phyloP scores from a whole-genome alignment of 1,140 invertebrate species.

The Danaus melanippus region DNA sequence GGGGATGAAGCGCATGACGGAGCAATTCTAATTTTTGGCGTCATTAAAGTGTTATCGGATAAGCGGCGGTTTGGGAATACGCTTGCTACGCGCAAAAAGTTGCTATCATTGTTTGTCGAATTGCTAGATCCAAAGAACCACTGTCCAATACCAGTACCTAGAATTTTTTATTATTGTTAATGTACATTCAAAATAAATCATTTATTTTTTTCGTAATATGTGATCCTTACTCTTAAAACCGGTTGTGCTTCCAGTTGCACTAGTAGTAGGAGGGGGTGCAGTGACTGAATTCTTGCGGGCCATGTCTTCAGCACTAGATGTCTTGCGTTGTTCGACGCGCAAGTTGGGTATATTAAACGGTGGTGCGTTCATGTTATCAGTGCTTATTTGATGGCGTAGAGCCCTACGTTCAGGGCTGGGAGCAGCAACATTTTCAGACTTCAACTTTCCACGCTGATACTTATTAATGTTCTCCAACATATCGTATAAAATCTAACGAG shows the following conservation, averaged over 20 bases:
- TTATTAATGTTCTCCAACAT: conserved; percentile 94
- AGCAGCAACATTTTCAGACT: conserved; percentile 83
- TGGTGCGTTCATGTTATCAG: conserved; percentile 87
- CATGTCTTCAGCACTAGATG: conserved; percentile 91
- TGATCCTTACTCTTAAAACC: conserved; percentile 39
- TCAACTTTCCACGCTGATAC: conserved; percentile 88
- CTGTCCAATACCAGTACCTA: conserved; percentile 73
- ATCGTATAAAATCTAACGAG: conserved; percentile 82
- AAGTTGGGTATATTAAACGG: conserved; percentile 90
- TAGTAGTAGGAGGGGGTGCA: conserved; percentile 13
- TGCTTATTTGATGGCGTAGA: conserved; percentile 86
- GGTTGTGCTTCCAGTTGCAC: conserved; percentile 8
- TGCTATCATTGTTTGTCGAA: conserved; percentile 76
- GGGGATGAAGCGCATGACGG: conserved; percentile 90
- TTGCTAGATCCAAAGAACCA: conserved; percentile 75
- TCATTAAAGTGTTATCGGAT: conserved; percentile 93
- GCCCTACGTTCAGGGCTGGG: conserved; percentile 83
- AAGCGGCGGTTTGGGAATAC: conserved; percentile 87
- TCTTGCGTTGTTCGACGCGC: conserved; percentile 87
- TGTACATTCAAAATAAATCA: no score
- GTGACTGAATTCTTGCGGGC: conserved; percentile 85
- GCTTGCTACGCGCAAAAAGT: conserved; percentile 87
- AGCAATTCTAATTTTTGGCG: conserved; percentile 88
- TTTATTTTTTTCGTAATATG: not conserved
- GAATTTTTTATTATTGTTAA: not conserved